Percentiles rank a stretch among this genome's conserved stretches.
Conservation (phyloP, 2,113 vertebrate species). For the Psittacara wagleri region DNA sequence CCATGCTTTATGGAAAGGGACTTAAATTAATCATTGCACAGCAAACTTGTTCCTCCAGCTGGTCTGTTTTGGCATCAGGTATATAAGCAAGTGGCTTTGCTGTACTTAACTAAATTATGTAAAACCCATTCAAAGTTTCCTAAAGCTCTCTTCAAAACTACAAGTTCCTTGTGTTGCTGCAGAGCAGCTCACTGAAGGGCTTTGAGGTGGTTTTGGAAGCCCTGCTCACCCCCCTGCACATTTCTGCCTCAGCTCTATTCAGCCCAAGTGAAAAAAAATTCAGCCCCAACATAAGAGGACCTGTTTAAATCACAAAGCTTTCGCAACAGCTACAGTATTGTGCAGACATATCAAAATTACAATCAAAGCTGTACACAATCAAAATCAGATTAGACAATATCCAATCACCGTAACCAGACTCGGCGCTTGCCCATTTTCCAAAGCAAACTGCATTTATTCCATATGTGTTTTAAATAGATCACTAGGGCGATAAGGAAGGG, state of each 20-base stretch:
- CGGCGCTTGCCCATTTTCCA: not conserved
- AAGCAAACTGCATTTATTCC: not conserved
- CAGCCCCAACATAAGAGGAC: not conserved
- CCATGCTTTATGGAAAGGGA: not conserved
- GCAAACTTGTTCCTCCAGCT: conserved; percentile 47
- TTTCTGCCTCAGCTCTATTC: conserved; percentile 1
- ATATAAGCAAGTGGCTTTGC: conserved; percentile 54
- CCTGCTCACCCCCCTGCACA: not conserved
- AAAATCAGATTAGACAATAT: conserved; percentile 68
- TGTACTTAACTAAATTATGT: conserved; percentile 53
- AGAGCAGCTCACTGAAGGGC: not conserved
- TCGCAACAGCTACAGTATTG: conserved; percentile 1
- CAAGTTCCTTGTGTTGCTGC: not conserved
- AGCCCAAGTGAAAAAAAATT: not conserved
- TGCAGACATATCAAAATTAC: conserved; percentile 43
- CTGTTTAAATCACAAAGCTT: conserved; percentile 50
- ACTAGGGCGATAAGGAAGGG: not conserved
- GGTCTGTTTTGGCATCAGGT: conserved; percentile 57
- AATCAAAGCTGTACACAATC: conserved; percentile 59
- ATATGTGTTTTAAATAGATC: not conserved
- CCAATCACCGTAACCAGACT: conserved; percentile 52
- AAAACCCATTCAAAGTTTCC: conserved; percentile 60
- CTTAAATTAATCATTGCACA: conserved; percentile 52
- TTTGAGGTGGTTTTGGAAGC: conserved; percentile 40
- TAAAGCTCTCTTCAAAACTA: conserved; percentile 50